A percentile compares a stretch with the other conserved stretches of the same genome.
phyloP scores from a whole-genome alignment of 2,888 invertebrate species.

The Euspilapteryx auroguttella region DNA sequence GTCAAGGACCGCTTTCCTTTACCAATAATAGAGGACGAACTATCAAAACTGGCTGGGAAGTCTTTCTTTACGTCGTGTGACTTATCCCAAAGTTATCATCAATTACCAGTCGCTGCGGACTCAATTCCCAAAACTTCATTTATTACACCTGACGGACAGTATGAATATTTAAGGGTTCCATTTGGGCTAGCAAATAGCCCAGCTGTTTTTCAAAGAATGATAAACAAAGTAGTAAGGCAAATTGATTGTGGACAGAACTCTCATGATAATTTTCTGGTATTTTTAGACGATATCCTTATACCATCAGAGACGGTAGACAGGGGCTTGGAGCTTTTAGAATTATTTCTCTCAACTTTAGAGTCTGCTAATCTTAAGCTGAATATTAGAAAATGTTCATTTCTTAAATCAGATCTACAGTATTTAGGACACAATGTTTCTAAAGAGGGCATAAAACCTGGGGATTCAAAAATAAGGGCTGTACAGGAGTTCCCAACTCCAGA shows the following conservation, averaged over 20 bases:
- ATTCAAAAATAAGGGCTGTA: conserved; percentile 6
- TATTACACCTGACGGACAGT: conserved; percentile 1
- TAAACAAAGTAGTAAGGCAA: neutral
- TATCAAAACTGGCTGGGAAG: neutral
- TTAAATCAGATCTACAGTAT: too few relatives aligned
- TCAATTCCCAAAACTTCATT: neutral
- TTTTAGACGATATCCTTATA: too few relatives aligned
- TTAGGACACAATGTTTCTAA: too few relatives aligned
- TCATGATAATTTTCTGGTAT: too few relatives aligned
- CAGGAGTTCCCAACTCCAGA: conserved; percentile 6
- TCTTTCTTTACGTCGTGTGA: neutral
- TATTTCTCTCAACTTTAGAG: too few relatives aligned
- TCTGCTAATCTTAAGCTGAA: too few relatives aligned
- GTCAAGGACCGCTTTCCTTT: neutral
- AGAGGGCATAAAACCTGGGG: too few relatives aligned
- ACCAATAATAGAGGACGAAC: conserved; percentile 1
- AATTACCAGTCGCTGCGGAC: neutral
- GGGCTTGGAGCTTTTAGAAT: too few relatives aligned
- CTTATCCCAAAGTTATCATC: neutral
- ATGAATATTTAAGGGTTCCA: conserved; percentile 1
- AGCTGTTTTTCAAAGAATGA: neutral
- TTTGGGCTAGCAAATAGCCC: conserved; percentile 2
- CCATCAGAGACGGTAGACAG: too few relatives aligned
- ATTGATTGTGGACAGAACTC: too few relatives aligned
- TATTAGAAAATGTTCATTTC: too few relatives aligned